Evolutionary conservation across 2,888 invertebrate species (phyloP), one percentile per base, ranked within the genome.

Genomic region (Phrixothrix hirtus): DNA sequence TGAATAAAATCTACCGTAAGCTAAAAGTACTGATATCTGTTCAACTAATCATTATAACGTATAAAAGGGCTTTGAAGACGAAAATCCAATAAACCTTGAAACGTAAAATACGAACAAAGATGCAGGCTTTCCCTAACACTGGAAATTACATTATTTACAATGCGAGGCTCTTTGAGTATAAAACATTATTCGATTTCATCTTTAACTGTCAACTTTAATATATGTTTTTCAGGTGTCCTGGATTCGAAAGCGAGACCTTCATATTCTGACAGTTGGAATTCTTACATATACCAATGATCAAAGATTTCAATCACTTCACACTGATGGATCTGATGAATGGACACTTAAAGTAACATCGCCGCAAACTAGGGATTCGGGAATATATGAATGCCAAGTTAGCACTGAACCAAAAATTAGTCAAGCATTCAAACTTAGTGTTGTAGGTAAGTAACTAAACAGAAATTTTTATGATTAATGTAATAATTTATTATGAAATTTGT

Each of bases 181-280:
- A 35, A 44, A 44, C 25, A 42, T 42, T 44, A 15, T 36, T 36
- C 26, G 12, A 39, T 47, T 37, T 13, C 30, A 27, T 70, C 34
- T 44, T 34, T 34, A 35, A 44, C 44, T 44, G 44, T 32, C 45
- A 45, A 15, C n/a, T 30, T 30, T 32, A 47, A 39, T 47, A 34
- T 39, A 46, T 29, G 25, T 63, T 66, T n/a, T 66, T 71, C 76
- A 89, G 89, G 89, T 92, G 9, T 91, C 91, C 7, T 91, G 91
- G 91, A 91, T 91, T 63, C 80, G 92, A 6, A 89, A 91, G 69
- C 81, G 90, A 9, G 91, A 92, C 72, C 79, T 91, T 29, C 91
- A 91, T 79, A 84, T 87, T 61, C 77, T 87, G 36, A 87, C 87
- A 11, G 86, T 86, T 13, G 86, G 86, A 43, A 83, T 86, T 60